These are phyloP conservation scores for Meteorus colon DNA, from an alignment of 2,888 invertebrate species.

Conservation along the genomic window DNA sequence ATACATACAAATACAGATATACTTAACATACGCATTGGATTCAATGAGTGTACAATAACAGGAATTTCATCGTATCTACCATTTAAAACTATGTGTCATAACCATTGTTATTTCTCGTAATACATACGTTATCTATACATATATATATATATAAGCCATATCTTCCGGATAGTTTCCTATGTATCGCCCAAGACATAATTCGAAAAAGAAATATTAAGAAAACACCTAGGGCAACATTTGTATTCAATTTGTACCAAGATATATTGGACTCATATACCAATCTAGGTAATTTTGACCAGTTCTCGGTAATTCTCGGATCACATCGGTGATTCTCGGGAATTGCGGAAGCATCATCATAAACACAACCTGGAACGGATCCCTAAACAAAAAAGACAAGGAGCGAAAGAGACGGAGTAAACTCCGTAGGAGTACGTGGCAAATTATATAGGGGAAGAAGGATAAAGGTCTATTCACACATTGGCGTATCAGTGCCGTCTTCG, in stretches of 20 bases:
- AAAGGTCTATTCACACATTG: not conserved
- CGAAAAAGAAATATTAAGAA: too few relatives aligned
- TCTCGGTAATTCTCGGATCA: slow-evolving; percentile 3
- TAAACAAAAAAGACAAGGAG: not conserved
- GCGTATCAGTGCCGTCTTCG: too few relatives aligned
- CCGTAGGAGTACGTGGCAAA: not conserved
- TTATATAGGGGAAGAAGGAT: not conserved
- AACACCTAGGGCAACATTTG: too few relatives aligned
- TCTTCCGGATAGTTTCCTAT: too few relatives aligned
- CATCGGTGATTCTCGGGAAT: not conserved
- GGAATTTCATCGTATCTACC: slow-evolving; percentile 9
- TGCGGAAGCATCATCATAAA: not conserved
- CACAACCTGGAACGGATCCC: not conserved
- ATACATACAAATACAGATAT: not conserved
- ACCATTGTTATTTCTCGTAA: not conserved
- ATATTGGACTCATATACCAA: too few relatives aligned
- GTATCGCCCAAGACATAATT: too few relatives aligned
- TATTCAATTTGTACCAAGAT: too few relatives aligned
- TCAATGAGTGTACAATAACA: slow-evolving; percentile 5
- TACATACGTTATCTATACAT: not conserved
- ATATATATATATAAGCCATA: too few relatives aligned
- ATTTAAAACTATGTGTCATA: slow-evolving; percentile 7
- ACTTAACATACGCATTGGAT: not conserved
- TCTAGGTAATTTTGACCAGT: too few relatives aligned
- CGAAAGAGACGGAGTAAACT: not conserved